Conservation (phyloP, 2,888 invertebrate species). For the Pedicia rivosa region DNA sequence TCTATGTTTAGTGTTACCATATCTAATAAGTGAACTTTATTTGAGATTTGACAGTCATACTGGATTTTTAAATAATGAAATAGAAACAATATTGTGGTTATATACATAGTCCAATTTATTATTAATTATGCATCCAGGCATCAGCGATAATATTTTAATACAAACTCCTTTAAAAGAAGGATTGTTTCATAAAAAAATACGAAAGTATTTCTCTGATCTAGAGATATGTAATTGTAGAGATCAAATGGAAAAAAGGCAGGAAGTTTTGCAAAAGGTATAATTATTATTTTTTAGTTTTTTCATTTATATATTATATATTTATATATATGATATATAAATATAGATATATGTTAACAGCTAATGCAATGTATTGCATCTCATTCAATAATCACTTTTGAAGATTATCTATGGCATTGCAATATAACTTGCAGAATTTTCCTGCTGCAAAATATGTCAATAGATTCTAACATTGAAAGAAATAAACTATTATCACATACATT, state of each 20-base stretch:
- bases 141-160: neutral
- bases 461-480: neutral
- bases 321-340: too few species aligned
- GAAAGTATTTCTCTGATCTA: too few species aligned
- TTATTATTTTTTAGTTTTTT: too few species aligned
- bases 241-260: neutral
- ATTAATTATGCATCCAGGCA: conserved; percentile 1
- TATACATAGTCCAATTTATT: neutral
- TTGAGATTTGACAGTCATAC: too few species aligned
- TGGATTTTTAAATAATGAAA: neutral
- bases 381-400: neutral
- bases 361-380: neutral
- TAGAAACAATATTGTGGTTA: neutral
- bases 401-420: neutral
- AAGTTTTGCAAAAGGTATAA: neutral
- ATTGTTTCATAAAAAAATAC: neutral
- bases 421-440: neutral
- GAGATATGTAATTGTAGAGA: too few species aligned
- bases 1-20: too few species aligned
- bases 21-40: too few species aligned
- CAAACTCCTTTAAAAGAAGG: neutral
- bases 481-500: neutral
- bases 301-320: too few species aligned
- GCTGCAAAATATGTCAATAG: neutral
- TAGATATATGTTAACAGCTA: too few species aligned